A percentile compares a stretch with the other conserved stretches of the same genome.
phyloP scores from a whole-genome alignment of 2,888 invertebrate species.

The Nephrotoma guestfalica region DNA sequence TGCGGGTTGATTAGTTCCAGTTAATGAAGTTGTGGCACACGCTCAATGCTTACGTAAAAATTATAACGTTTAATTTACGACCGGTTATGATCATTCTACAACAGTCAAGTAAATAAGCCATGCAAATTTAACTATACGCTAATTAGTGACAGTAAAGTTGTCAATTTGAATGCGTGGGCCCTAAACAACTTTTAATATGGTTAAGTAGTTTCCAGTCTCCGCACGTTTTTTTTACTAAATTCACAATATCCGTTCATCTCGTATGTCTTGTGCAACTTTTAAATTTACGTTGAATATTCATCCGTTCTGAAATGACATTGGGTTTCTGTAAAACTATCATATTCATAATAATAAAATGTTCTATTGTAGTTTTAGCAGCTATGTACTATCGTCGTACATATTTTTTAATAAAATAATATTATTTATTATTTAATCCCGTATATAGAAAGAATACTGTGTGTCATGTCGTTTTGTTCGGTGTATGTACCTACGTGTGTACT shows the following conservation, averaged over 20 bases:
- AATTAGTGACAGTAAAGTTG: background rate
- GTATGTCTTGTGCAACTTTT: background rate
- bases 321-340: background rate
- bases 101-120: background rate
- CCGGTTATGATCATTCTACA: background rate
- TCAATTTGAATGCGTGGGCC: background rate
- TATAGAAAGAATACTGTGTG: background rate
- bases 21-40: too few species aligned
- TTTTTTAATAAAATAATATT: background rate
- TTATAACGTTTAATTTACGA: too few species aligned
- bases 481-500: background rate
- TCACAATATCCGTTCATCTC: background rate
- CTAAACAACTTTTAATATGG: background rate
- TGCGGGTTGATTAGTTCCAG: too few species aligned
- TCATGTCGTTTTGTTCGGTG: background rate
- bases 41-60: too few species aligned
- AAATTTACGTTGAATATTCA: background rate
- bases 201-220: background rate
- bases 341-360: background rate
- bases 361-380: background rate
- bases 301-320: background rate
- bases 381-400: background rate
- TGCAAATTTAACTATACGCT: background rate
- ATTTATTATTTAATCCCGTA: background rate
- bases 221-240: background rate